Conservation (phyloP, 2,113 vertebrate species). For the Gasterosteus aculeatus region DNA sequence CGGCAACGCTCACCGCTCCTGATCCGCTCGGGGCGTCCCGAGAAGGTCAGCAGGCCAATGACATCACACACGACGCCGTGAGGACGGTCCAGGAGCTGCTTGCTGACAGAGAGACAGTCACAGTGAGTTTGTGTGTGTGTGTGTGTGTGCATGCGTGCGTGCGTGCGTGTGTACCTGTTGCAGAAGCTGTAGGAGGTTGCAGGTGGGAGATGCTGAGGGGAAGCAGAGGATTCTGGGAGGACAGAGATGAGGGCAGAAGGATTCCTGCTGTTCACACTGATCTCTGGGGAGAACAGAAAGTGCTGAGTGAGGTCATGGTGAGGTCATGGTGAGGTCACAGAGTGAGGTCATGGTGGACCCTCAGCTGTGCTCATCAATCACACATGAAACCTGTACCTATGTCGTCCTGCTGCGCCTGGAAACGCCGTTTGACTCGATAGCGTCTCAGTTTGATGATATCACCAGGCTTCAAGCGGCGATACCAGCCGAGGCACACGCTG, state of each 20-base stretch:
- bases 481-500: slow-evolving; percentile 80
- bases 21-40: slow-evolving; percentile 73
- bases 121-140: not conserved
- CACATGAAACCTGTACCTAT: slow-evolving; percentile 65
- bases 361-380: no score
- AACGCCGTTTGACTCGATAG: slow-evolving; percentile 77
- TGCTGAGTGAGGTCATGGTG: no score
- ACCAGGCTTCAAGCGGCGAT: slow-evolving; percentile 72
- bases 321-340: no score
- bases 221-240: slow-evolving; percentile 65
- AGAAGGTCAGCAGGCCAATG: slow-evolving; percentile 78
- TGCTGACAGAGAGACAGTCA: slow-evolving; percentile 6
- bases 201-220: slow-evolving; percentile 49
- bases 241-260: slow-evolving; percentile 70
- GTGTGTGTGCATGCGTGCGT: not conserved
- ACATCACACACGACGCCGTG: slow-evolving; percentile 71
- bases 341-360: no score
- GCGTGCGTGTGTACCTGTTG: slow-evolving; percentile 64
- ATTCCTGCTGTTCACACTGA: slow-evolving; percentile 84
- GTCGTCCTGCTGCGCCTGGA: slow-evolving; percentile 41
- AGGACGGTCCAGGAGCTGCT: slow-evolving; percentile 58
- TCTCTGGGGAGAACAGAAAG: slow-evolving; percentile 61
- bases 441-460: slow-evolving; percentile 72
- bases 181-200: slow-evolving; percentile 65
- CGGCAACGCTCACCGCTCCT: slow-evolving; percentile 67